phyloP scores from a whole-genome alignment of 2,113 vertebrate species.

The Lasiurus borealis region DNA sequence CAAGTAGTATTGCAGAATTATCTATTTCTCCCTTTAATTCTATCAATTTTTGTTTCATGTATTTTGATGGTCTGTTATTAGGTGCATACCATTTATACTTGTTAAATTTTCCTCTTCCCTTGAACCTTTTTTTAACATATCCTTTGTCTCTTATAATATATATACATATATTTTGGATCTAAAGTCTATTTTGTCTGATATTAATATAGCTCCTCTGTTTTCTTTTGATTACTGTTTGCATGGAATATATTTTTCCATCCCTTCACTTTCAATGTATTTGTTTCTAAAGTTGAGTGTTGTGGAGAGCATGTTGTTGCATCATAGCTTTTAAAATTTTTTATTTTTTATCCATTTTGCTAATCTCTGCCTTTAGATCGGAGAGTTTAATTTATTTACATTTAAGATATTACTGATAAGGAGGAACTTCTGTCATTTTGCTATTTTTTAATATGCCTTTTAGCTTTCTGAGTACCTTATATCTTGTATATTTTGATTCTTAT shows the following conservation, averaged over 20 bases:
- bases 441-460: background rate
- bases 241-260: background rate
- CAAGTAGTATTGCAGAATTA: background rate
- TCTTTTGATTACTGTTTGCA: constrained; percentile 38
- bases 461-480: background rate
- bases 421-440: background rate
- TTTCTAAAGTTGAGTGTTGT: background rate
- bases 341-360: background rate
- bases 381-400: constrained; percentile 34
- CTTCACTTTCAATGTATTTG: constrained; percentile 38
- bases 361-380: background rate
- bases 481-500: constrained; percentile 42
- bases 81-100: background rate
- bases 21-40: background rate
- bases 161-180: too few relatives aligned
- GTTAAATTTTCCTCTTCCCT: background rate
- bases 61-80: constrained; percentile 21
- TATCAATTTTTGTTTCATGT: background rate
- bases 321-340: background rate
- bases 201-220: background rate
- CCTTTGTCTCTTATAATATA: background rate
- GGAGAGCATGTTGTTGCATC: background rate
- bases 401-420: background rate
- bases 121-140: constrained; percentile 14
- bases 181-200: too few relatives aligned